Conservation (phyloP, 2,113 vertebrate species). For the Charina bottae region DNA sequence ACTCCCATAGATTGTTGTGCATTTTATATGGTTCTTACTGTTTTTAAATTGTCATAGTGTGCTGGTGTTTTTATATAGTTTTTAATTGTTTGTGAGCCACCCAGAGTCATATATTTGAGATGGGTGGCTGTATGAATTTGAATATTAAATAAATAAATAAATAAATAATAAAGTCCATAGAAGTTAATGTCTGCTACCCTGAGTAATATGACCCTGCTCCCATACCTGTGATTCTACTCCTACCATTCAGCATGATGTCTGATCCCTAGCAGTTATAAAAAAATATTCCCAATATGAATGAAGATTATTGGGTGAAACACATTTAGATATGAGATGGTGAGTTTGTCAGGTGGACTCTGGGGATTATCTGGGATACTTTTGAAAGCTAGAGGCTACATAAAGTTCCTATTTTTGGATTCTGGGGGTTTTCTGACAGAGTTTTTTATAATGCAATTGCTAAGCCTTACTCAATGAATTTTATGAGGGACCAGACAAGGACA, state of each 20-base stretch:
- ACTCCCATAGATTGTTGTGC: background rate
- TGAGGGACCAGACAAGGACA: background rate
- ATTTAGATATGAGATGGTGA: background rate
- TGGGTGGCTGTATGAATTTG: background rate
- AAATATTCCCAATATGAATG: background rate
- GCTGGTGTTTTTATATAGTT: background rate
- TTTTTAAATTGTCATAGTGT: background rate
- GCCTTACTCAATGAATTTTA: background rate
- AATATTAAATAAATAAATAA: background rate
- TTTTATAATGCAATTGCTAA: background rate
- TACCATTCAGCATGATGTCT: background rate
- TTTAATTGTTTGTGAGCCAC: background rate
- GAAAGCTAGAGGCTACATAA: background rate
- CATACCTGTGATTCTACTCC: background rate
- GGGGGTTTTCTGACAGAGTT: background rate
- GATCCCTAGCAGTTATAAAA: background rate
- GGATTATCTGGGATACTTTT: background rate
- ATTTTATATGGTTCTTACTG: background rate
- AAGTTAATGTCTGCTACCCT: background rate
- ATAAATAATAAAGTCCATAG: background rate
- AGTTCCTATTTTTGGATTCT: background rate
- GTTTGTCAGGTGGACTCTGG: background rate
- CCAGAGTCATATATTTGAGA: background rate
- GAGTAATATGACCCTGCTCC: background rate
- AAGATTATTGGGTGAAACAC: background rate